Percentiles rank a stretch among this genome's conserved stretches.
Evolutionary conservation across 1,140 invertebrate genomes (phyloP).

Genomic region (Caerostris extrusa): DNA sequence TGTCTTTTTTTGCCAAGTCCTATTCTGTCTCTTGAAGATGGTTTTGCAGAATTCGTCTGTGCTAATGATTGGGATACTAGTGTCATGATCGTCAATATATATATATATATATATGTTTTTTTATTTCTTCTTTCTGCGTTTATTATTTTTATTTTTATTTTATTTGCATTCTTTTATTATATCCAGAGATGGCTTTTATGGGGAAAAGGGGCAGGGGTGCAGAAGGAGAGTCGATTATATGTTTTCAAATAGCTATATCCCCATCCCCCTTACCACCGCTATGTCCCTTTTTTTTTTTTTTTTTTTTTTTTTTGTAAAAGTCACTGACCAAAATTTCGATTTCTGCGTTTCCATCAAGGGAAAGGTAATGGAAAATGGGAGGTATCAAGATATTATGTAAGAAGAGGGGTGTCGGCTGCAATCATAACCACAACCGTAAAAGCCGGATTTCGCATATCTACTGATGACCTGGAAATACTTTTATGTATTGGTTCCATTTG

Average conservation of each 20-base stretch:
- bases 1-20: neutral
- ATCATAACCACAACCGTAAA: constrained; percentile 35
- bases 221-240: constrained; percentile 1
- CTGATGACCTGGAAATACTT: constrained; percentile 11
- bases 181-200: neutral
- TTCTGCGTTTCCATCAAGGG: constrained; percentile 31
- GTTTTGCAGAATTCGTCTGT: constrained; percentile 43
- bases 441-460: constrained; percentile 44
- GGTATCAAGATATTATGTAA: constrained; percentile 12
- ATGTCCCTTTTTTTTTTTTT: neutral
- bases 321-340: constrained; percentile 73
- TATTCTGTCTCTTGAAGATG: constrained; percentile 5
- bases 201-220: neutral
- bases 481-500: neutral
- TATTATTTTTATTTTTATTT: neutral
- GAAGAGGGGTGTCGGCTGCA: constrained; percentile 36
- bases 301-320: neutral
- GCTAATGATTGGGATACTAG: constrained; percentile 69
- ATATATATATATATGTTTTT: neutral
- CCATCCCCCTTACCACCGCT: neutral
- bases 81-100: constrained; percentile 40
- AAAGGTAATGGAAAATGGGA: constrained; percentile 51
- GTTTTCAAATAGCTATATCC: neutral
- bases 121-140: constrained; percentile 25
- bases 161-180: constrained; percentile 46